phyloP scores from a whole-genome alignment of 2,888 invertebrate genomes.

The Tachina fera region DNA sequence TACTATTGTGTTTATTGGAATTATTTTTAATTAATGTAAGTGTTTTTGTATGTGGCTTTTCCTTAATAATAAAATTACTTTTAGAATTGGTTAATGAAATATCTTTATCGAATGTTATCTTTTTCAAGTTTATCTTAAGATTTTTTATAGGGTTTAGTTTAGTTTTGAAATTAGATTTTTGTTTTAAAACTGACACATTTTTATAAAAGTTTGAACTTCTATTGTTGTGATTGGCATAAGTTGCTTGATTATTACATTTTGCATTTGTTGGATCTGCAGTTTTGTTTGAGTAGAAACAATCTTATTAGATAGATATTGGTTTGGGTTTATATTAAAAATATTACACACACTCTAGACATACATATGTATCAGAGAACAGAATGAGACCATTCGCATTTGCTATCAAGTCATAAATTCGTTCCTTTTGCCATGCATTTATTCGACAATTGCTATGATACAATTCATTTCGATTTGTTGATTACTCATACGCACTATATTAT shows the following conservation, averaged over 20 bases:
- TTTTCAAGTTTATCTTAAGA: constrained; percentile 52
- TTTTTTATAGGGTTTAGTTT: constrained; percentile 41
- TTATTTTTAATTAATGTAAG: constrained; percentile 25
- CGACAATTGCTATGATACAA: too few relatives aligned
- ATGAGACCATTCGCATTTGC: too few relatives aligned
- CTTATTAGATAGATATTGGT: constrained; percentile 44
- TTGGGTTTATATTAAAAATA: constrained; percentile 14
- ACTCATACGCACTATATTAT: too few relatives aligned
- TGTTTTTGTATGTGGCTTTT: constrained; percentile 50
- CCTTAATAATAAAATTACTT: constrained; percentile 26
- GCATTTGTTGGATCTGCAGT: constrained; percentile 50
- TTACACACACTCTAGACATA: neutral
- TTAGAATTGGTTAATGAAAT: constrained; percentile 73
- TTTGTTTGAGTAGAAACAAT: constrained; percentile 64
- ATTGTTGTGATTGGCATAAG: constrained; percentile 15
- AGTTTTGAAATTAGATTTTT: constrained; percentile 34
- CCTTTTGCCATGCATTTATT: too few relatives aligned
- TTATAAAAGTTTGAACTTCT: constrained; percentile 41
- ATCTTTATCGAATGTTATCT: constrained; percentile 61
- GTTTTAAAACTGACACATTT: constrained; percentile 59
- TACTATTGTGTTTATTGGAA: neutral
- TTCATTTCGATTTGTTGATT: too few relatives aligned
- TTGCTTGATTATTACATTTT: constrained; percentile 23
- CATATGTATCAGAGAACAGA: too few relatives aligned
- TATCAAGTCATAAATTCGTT: too few relatives aligned